Evolutionary conservation across 2,113 vertebrate genomes (phyloP).

Genomic region (Rhagologus leucostigma): DNA sequence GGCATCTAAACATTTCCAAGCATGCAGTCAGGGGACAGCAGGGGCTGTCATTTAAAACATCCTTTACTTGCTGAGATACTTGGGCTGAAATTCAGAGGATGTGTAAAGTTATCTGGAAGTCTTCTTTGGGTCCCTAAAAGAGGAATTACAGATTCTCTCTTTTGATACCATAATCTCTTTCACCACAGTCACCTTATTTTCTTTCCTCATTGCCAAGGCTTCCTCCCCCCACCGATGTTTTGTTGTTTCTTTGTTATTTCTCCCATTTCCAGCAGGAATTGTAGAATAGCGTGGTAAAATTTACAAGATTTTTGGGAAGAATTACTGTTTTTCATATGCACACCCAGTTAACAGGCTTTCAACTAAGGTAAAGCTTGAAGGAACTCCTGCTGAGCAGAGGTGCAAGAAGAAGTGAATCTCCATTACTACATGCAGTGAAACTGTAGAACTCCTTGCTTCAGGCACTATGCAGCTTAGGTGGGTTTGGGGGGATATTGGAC

Average conservation of each 20-base stretch:
- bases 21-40: constrained; percentile 29
- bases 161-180: not conserved
- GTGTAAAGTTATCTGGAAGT: not conserved
- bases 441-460: not conserved
- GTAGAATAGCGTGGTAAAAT: not conserved
- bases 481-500: not conserved
- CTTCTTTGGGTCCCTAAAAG: constrained; percentile 10
- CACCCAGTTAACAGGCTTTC: not conserved
- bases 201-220: not conserved
- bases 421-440: not conserved
- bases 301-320: not conserved
- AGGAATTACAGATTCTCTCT: not conserved
- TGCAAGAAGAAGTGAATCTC: not conserved
- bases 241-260: not conserved
- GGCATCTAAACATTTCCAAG: constrained; percentile 45
- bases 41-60: not conserved
- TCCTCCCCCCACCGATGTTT: rapidly evolving
- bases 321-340: not conserved
- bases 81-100: constrained; percentile 5
- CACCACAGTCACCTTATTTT: not conserved
- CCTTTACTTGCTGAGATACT: constrained; percentile 11
- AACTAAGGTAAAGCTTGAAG: not conserved
- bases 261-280: not conserved
- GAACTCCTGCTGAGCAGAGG: not conserved
- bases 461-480: not conserved